A percentile compares a stretch with the other conserved stretches of the same genome.
These are phyloP conservation scores for Sphecodes monilicornis DNA, from an alignment of 2,888 invertebrate species.

Conservation along the genomic window DNA sequence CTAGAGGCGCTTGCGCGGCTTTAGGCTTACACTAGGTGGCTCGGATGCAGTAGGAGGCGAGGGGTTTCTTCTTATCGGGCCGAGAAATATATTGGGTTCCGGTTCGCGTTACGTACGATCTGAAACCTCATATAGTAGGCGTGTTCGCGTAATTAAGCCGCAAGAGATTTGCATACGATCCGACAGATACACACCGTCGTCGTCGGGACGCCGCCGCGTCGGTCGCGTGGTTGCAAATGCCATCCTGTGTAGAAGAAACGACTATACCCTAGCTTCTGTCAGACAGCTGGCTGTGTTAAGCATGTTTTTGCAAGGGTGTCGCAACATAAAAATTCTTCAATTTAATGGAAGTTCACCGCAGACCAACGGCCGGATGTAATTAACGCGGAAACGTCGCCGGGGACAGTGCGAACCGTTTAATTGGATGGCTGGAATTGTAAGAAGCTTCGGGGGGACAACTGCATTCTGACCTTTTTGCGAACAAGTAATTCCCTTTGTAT, in stretches of 20 bases:
- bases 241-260: constrained; percentile 74
- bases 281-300: constrained; percentile 72
- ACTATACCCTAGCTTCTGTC: constrained; percentile 70
- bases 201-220: constrained; percentile 28
- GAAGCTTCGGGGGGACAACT: constrained; percentile 10
- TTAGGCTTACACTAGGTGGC: constrained; percentile 25
- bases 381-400: constrained; percentile 23
- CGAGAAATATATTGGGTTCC: constrained; percentile 74
- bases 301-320: constrained; percentile 69
- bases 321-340: constrained; percentile 37
- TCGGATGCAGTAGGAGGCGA: constrained; percentile 11
- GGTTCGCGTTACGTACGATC: constrained; percentile 80
- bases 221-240: constrained; percentile 39
- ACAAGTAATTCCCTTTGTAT: constrained; percentile 32
- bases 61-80: constrained; percentile 72
- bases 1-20: constrained; percentile 32
- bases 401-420: constrained; percentile 33
- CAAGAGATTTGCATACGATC: constrained; percentile 83
- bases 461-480: constrained; percentile 1
- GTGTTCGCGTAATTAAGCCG: constrained; percentile 83
- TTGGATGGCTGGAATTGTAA: constrained; percentile 35
- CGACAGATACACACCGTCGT: constrained; percentile 73
- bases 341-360: constrained; percentile 7
- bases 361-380: constrained; percentile 5
- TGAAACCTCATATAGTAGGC: constrained; percentile 79